These are phyloP conservation scores for Drosophila suzukii DNA, from an alignment of 1,140 invertebrate genomes.

Conservation along the genomic window DNA sequence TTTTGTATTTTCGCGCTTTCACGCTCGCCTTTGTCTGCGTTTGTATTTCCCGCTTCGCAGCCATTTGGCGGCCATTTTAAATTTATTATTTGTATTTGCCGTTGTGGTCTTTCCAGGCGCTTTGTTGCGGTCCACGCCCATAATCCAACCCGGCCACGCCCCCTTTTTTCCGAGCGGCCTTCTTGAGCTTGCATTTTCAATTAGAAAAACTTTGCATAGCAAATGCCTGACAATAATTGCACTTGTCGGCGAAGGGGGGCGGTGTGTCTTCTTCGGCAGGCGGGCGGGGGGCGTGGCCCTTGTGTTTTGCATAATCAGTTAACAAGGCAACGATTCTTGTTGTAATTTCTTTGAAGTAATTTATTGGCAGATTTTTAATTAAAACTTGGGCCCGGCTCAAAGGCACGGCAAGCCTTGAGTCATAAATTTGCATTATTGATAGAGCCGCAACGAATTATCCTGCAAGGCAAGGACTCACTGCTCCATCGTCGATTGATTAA, in stretches of 20 bases:
- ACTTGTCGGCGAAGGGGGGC: slow-evolving; percentile 36
- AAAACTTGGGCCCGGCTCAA: slow-evolving; percentile 57
- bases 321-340: slow-evolving; percentile 78
- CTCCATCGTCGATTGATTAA: slow-evolving; percentile 40
- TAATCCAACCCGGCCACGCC: slow-evolving; percentile 8
- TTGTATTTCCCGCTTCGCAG: slow-evolving; percentile 44
- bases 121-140: slow-evolving; percentile 54
- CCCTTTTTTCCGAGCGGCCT: slow-evolving; percentile 8
- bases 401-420: slow-evolving; percentile 43
- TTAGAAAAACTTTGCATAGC: slow-evolving; percentile 79
- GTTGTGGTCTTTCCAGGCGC: slow-evolving; percentile 48
- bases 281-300: slow-evolving; percentile 21
- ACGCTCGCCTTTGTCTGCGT: slow-evolving; percentile 53
- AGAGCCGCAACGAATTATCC: slow-evolving; percentile 31
- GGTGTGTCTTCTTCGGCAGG: background rate
- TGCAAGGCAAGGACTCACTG: slow-evolving; percentile 10
- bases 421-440: slow-evolving; percentile 71
- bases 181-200: slow-evolving; percentile 78
- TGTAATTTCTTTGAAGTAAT: slow-evolving; percentile 81
- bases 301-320: slow-evolving; percentile 81
- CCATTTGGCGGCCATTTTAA: slow-evolving; percentile 78
- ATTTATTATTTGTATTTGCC: slow-evolving; percentile 79
- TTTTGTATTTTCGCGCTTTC: slow-evolving; percentile 80
- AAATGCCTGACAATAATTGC: slow-evolving; percentile 78
- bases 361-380: slow-evolving; percentile 82